A percentile compares a stretch with the other conserved stretches of the same genome.
Conservation (phyloP, 2,113 vertebrate genomes). For the Enhydra lutris region DNA sequence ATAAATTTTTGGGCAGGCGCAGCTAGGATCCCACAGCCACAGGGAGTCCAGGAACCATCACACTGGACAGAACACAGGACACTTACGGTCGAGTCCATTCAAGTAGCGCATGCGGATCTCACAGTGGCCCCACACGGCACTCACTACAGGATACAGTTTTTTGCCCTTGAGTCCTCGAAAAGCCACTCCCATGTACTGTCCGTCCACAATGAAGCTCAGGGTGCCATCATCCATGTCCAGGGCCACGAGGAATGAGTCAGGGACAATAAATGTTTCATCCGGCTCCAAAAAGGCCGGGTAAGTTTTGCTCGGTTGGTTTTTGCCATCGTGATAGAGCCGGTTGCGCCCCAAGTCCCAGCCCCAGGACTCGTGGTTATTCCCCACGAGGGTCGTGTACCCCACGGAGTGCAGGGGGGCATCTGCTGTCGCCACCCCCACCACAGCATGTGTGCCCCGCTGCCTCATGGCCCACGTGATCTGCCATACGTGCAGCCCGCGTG, state of each 20-base stretch:
- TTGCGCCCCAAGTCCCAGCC: slow-evolving; percentile 98
- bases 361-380: slow-evolving; percentile 96
- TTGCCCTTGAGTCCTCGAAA: slow-evolving; percentile 97
- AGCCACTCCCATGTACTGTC: slow-evolving; percentile 97
- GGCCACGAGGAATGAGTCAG: slow-evolving; percentile 96
- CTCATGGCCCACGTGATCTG: slow-evolving; percentile 99
- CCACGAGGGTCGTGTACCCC: slow-evolving; percentile 95
- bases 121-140: slow-evolving; percentile 99
- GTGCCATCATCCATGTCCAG: slow-evolving; percentile 99
- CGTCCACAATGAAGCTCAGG: slow-evolving; percentile 96
- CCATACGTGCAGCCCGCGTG: slow-evolving; percentile 96
- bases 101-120: slow-evolving; percentile 99
- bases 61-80: neutral
- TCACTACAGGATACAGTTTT: slow-evolving; percentile 97
- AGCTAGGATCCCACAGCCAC: neutral
- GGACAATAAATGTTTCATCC: slow-evolving; percentile 96
- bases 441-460: slow-evolving; percentile 95
- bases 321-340: slow-evolving; percentile 97
- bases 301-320: slow-evolving; percentile 94
- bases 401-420: slow-evolving; percentile 96
- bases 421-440: slow-evolving; percentile 93
- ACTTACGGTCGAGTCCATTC: slow-evolving; percentile 99
- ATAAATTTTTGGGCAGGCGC: neutral
- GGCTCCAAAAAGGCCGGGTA: slow-evolving; percentile 96
- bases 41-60: neutral